Evolutionary conservation across 2,888 invertebrate species (phyloP).

Genomic region (Trachelus stipa): DNA sequence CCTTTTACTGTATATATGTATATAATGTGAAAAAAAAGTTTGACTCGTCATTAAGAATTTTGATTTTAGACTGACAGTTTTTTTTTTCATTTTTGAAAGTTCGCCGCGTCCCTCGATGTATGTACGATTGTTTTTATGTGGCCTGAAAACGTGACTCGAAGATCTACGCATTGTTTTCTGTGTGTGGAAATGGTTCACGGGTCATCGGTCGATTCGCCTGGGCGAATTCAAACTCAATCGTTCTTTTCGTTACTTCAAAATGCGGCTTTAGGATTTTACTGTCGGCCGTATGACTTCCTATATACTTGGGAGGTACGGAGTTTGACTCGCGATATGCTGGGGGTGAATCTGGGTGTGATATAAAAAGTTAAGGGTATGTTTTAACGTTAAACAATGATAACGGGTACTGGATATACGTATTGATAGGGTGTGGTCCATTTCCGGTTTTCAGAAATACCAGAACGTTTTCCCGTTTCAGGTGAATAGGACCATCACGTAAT

Average conservation of each 20-base stretch:
- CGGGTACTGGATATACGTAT: neutral
- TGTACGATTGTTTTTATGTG: neutral
- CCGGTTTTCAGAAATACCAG: neutral
- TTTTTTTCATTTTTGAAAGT: neutral
- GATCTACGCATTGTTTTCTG: neutral
- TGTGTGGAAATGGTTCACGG: constrained; percentile 1
- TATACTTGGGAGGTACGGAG: neutral
- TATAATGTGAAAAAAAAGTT: neutral
- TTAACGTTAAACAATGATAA: neutral
- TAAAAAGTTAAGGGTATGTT: too few relatives aligned
- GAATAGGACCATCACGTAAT: neutral
- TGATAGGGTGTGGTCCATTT: neutral
- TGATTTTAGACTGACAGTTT: neutral
- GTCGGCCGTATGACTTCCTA: neutral
- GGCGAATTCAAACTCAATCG: neutral
- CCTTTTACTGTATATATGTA: neutral
- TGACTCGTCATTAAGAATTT: neutral
- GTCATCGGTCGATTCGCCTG: constrained; percentile 7
- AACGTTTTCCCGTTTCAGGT: neutral
- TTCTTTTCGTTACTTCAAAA: neutral
- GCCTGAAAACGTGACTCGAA: neutral
- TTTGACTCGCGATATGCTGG: neutral
- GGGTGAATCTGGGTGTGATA: neutral
- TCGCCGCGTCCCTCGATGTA: neutral
- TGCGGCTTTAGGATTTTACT: neutral